Conservation (phyloP, 2,113 vertebrate genomes). For the Pseudopodoces humilis region DNA sequence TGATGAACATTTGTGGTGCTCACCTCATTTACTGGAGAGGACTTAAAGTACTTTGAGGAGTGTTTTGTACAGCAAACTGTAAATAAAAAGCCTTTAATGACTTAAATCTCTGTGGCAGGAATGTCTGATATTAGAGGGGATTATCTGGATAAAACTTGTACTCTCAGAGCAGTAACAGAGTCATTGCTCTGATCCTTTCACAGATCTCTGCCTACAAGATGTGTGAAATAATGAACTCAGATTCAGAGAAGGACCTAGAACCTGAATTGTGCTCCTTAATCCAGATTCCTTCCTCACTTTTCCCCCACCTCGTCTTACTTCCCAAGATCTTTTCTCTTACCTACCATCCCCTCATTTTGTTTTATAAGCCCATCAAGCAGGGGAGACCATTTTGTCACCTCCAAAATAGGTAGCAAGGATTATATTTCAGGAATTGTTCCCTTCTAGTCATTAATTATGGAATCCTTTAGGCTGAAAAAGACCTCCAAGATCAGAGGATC, state of each 20-base stretch:
- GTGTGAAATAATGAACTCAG: not conserved
- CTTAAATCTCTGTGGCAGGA: not conserved
- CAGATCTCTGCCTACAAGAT: not conserved
- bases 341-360: not conserved
- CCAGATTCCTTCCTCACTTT: not conserved
- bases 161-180: not conserved
- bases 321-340: not conserved
- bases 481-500: not conserved
- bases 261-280: not conserved
- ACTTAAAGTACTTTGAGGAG: not conserved
- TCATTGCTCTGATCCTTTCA: not conserved
- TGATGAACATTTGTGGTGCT: not conserved
- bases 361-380: not conserved
- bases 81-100: slow-evolving; percentile 28
- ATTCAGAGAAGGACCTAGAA: not conserved
- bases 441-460: not conserved
- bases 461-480: not conserved
- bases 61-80: not conserved
- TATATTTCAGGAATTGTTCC: not conserved
- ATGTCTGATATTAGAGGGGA: not conserved
- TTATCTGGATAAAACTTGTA: not conserved
- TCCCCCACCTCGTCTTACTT: not conserved
- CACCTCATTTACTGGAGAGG: not conserved
- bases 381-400: not conserved
- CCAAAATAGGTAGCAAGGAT: not conserved